These are phyloP conservation scores for Salpingus planirostris DNA, from an alignment of 2,888 invertebrate species.

Conservation along the genomic window DNA sequence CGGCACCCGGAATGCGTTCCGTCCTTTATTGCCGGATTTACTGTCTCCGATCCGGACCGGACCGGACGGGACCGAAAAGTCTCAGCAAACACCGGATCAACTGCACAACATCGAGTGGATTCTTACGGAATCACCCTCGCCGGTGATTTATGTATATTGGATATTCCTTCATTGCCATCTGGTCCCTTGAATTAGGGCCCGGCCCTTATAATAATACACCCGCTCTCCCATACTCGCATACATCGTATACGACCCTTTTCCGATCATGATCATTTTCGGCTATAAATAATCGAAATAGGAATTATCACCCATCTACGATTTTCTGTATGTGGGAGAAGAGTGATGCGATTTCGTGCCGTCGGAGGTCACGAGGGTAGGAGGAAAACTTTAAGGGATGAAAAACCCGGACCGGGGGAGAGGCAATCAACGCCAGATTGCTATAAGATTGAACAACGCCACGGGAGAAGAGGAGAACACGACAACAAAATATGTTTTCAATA, in stretches of 20 bases:
- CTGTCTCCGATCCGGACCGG: constrained; percentile 10
- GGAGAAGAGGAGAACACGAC: constrained; percentile 31
- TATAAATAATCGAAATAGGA: too few relatives aligned
- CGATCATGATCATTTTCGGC: too few relatives aligned
- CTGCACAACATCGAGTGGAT: constrained; percentile 6
- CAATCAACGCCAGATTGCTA: constrained; percentile 35
- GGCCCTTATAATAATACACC: too few relatives aligned
- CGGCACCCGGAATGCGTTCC: constrained; percentile 23
- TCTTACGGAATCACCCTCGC: constrained; percentile 4
- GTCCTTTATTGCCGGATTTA: constrained; percentile 27
- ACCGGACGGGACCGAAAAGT: constrained; percentile 3
- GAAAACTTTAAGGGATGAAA: constrained; percentile 7
- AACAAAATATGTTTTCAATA: constrained; percentile 37
- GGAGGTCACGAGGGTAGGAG: constrained; percentile 6
- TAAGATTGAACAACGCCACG: constrained; percentile 32
- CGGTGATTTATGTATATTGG: constrained; percentile 11
- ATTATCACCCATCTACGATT: too few relatives aligned
- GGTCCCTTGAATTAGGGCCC: too few relatives aligned
- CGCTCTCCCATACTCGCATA: too few relatives aligned
- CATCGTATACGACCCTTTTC: too few relatives aligned
- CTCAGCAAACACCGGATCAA: constrained; percentile 11
- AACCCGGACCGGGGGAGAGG: constrained; percentile 17
- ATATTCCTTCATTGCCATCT: not conserved
- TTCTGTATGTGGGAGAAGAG: not conserved
- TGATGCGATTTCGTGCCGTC: not conserved